These are phyloP conservation scores for Pandion haliaetus DNA, from an alignment of 2,113 vertebrate species.

Conservation along the genomic window DNA sequence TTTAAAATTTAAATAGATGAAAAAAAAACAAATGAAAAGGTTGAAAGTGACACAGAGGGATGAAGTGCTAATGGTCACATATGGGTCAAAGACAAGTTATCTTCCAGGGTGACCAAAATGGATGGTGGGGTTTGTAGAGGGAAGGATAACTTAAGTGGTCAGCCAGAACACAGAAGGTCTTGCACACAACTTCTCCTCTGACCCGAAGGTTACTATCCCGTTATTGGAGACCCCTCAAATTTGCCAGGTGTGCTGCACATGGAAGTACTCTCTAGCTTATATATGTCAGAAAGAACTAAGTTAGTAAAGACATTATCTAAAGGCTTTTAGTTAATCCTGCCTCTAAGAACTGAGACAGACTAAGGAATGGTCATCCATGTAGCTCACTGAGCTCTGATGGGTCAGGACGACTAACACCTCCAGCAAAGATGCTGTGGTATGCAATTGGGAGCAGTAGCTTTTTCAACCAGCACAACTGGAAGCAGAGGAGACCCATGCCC, in stretches of 20 bases:
- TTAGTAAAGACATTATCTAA: background rate
- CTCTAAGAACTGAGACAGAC: background rate
- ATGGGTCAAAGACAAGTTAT: background rate
- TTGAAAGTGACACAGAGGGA: background rate
- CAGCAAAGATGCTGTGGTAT: rapidly evolving
- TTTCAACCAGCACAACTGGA: background rate
- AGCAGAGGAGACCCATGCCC: background rate
- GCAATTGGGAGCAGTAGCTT: background rate
- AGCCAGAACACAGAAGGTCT: background rate
- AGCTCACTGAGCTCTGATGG: background rate
- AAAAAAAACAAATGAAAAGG: background rate
- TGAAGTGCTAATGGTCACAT: background rate
- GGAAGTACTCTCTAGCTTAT: background rate
- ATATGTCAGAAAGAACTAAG: background rate
- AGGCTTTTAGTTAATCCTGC: background rate
- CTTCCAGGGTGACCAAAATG: background rate
- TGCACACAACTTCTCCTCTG: background rate
- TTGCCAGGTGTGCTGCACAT: background rate
- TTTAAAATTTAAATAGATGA: background rate
- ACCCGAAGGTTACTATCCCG: background rate
- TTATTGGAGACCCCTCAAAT: background rate
- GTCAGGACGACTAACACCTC: background rate
- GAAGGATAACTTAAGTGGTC: background rate
- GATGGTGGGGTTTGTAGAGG: background rate
- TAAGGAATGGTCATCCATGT: background rate